These are phyloP conservation scores for Coregonus clupeaformis DNA, from an alignment of 2,113 vertebrate species.

Conservation along the genomic window DNA sequence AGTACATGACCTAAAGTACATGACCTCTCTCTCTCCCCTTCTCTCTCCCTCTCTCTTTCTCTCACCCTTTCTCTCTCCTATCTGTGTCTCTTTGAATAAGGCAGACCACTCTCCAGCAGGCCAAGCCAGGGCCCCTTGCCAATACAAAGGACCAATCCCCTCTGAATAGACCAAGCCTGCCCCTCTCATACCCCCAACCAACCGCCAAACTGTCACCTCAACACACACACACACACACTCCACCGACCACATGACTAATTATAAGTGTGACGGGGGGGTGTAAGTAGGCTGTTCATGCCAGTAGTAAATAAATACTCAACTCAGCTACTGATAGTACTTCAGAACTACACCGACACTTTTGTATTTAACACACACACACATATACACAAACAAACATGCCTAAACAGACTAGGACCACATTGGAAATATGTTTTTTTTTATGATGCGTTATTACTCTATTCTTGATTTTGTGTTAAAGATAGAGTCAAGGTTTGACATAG, in stretches of 20 bases:
- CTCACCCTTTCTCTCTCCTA: neutral
- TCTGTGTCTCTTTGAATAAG: constrained; percentile 6
- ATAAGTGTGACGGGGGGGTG: constrained; percentile 74
- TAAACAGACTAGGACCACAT: too few species aligned
- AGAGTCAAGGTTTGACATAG: too few species aligned
- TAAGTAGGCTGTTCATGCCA: constrained; percentile 80
- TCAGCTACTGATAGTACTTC: constrained; percentile 69
- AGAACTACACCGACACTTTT: constrained; percentile 47
- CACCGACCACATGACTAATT: constrained; percentile 71
- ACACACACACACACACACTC: neutral
- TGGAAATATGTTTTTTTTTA: too few species aligned
- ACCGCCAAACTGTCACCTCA: constrained; percentile 60
- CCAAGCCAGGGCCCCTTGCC: constrained; percentile 21
- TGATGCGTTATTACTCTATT: too few species aligned
- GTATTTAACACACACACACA: too few species aligned
- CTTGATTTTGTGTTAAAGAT: too few species aligned
- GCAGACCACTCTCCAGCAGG: constrained; percentile 1
- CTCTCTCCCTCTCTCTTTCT: neutral
- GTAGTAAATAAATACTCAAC: constrained; percentile 79
- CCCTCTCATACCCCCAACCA: constrained; percentile 37
- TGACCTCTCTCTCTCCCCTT: neutral
- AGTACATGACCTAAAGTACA: neutral
- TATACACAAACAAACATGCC: too few species aligned
- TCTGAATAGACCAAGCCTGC: constrained; percentile 44
- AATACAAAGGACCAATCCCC: constrained; percentile 15